Conservation (phyloP, 2,888 invertebrate species). For the Pteria penguin region DNA sequence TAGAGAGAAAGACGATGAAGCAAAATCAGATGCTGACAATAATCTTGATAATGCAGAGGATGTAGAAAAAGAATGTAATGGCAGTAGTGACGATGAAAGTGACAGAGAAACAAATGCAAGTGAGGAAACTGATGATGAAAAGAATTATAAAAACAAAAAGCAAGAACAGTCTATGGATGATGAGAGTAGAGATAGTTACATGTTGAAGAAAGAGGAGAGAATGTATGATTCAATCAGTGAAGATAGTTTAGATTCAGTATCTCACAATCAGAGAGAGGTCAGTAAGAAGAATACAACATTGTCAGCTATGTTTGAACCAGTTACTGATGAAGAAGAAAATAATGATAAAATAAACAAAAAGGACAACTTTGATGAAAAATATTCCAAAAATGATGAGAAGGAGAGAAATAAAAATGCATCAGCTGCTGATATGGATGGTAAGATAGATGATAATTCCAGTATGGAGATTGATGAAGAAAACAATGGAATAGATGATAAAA, state of each 20-base stretch:
- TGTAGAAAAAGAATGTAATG: background rate
- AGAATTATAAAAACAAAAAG: background rate
- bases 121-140: background rate
- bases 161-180: background rate
- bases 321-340: background rate
- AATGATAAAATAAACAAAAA: background rate
- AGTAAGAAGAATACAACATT: background rate
- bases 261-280: background rate
- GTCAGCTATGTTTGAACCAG: background rate
- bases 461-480: background rate
- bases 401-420: background rate
- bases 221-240: background rate
- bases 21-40: background rate
- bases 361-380: background rate
- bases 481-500: background rate
- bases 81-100: background rate
- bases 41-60: background rate
- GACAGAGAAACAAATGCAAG: background rate
- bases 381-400: background rate
- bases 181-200: too few relatives aligned
- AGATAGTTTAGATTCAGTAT: background rate
- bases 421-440: background rate
- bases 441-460: background rate
- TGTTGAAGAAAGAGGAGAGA: too few relatives aligned
- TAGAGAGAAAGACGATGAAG: background rate